Percentiles rank a stretch among this genome's conserved stretches.
Evolutionary conservation across 2,888 invertebrate genomes (phyloP).

Genomic region (Noctua pronuba): DNA sequence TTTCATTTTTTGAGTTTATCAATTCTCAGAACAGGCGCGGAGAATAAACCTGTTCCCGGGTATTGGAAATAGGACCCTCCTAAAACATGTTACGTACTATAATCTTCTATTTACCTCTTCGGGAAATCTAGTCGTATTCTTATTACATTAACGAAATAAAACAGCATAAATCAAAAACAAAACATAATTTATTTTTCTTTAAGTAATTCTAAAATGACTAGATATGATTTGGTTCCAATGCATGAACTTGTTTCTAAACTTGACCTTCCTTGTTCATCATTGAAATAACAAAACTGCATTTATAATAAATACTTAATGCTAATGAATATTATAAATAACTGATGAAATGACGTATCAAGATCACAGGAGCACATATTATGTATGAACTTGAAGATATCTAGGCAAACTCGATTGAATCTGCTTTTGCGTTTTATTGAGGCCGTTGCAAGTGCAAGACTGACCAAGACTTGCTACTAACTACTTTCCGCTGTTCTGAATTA

Average conservation of each 20-base stretch:
- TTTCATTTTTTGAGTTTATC: not conserved
- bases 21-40: not conserved
- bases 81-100: not conserved
- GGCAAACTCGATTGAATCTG: constrained; percentile 22
- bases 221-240: constrained; percentile 39
- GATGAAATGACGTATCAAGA: constrained; percentile 24
- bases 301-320: constrained; percentile 1
- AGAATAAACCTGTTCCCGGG: not conserved
- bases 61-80: not conserved
- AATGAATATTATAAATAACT: constrained; percentile 9
- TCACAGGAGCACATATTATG: not conserved
- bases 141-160: constrained; percentile 28
- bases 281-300: constrained; percentile 13
- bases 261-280: constrained; percentile 34
- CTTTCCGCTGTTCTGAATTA: not conserved
- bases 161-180: constrained; percentile 18
- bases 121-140: not conserved
- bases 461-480: not conserved
- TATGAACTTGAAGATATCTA: not conserved
- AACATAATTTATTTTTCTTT: constrained; percentile 25
- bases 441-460: too few species aligned
- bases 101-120: not conserved
- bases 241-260: not conserved
- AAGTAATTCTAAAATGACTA: constrained; percentile 44
- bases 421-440: constrained; percentile 12